Evolutionary conservation across 2,888 invertebrate species (phyloP).

Genomic region (Pseudococcus jackbeardsleyi): DNA sequence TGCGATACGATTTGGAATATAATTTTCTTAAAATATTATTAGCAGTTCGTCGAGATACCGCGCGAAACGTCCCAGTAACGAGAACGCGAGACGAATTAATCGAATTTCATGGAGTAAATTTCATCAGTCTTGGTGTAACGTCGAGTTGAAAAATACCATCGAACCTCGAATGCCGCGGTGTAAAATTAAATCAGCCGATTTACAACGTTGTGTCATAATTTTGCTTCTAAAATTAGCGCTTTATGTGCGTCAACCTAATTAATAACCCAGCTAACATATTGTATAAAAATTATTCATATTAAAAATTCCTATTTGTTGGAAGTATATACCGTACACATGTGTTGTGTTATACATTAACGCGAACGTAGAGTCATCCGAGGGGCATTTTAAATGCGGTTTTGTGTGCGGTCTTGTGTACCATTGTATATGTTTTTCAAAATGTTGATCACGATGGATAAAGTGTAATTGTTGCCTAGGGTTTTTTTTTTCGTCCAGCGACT

Average conservation of each 20-base stretch:
- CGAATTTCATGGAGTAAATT: constrained; percentile 39
- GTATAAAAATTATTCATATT: constrained; percentile 42
- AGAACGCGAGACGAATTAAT: constrained; percentile 35
- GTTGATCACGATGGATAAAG: background rate
- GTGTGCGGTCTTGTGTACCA: background rate
- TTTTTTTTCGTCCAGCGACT: too few relatives aligned
- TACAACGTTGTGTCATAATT: constrained; percentile 58
- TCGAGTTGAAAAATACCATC: constrained; percentile 44
- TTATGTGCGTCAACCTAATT: constrained; percentile 62
- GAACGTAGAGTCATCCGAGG: background rate
- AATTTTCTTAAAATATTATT: constrained; percentile 47
- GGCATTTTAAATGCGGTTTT: background rate
- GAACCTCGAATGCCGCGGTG: constrained; percentile 19
- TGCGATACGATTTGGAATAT: background rate
- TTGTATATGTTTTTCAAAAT: background rate
- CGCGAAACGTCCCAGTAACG: constrained; percentile 8
- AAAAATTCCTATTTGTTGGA: background rate
- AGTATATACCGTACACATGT: background rate
- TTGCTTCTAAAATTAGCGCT: constrained; percentile 63
- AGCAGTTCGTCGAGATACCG: background rate
- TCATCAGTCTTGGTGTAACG: constrained; percentile 3
- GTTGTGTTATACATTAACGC: background rate
- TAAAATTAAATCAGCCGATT: constrained; percentile 59
- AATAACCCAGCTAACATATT: constrained; percentile 57
- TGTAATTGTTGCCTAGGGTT: too few relatives aligned